phyloP scores from a whole-genome alignment of 2,113 vertebrate species.

The Cercocebus atys region DNA sequence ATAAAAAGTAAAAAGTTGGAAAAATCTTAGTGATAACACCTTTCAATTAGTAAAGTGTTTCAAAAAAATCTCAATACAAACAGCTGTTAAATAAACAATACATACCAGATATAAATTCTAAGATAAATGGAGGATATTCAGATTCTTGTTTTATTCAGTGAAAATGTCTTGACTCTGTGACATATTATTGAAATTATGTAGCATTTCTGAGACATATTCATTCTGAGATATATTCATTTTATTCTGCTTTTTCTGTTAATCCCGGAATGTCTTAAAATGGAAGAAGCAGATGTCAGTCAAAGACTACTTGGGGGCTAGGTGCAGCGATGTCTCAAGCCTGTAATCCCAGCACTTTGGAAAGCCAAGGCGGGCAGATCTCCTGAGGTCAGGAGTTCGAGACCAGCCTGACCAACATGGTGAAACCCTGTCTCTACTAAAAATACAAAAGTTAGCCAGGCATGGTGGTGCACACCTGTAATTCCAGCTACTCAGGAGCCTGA shows the following conservation, averaged over 20 bases:
- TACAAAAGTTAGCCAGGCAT: too few relatives aligned
- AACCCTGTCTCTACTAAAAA: too few relatives aligned
- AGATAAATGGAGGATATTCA: not conserved
- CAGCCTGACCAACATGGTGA: too few relatives aligned
- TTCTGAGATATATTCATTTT: conserved; percentile 25
- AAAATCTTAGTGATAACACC: not conserved
- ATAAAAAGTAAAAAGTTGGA: not conserved
- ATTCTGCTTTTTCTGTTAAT: conserved; percentile 63
- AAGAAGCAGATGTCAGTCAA: conserved; percentile 56
- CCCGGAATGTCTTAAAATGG: conserved; percentile 55
- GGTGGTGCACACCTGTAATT: too few relatives aligned
- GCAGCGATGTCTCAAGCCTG: too few relatives aligned
- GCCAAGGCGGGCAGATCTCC: too few relatives aligned
- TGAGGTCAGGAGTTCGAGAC: too few relatives aligned
- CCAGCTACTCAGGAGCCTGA: too few relatives aligned
- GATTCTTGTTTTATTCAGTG: conserved; percentile 16
- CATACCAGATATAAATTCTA: not conserved
- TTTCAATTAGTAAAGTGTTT: not conserved
- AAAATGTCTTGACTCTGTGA: not conserved
- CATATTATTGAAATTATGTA: too few relatives aligned
- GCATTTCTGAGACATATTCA: too few relatives aligned
- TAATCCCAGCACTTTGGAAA: too few relatives aligned
- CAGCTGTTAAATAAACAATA: not conserved
- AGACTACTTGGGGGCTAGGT: not conserved
- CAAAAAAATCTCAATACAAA: not conserved